Conservation (phyloP, 2,113 vertebrate species). For the Protobothrops flavoviridis region DNA sequence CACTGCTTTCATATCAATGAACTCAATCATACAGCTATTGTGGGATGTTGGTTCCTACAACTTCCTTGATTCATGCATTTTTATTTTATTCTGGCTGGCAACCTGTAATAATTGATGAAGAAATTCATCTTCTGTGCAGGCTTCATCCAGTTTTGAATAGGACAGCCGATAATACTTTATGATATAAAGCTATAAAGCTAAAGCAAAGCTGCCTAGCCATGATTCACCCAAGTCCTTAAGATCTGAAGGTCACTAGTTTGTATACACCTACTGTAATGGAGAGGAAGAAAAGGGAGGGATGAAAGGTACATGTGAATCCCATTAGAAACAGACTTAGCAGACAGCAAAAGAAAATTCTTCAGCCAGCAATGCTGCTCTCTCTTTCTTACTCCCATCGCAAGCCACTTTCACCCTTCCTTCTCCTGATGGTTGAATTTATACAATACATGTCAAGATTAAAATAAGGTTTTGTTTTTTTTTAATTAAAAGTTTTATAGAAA, state of each 20-base stretch:
- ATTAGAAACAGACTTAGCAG: neutral
- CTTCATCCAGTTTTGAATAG: neutral
- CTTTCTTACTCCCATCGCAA: neutral
- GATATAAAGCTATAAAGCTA: constrained; percentile 1
- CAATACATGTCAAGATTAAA: neutral
- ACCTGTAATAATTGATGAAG: neutral
- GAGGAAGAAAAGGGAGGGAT: neutral
- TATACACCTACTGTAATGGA: neutral
- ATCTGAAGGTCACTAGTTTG: neutral
- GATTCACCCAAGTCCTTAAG: neutral
- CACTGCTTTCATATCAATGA: neutral
- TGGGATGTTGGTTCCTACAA: neutral
- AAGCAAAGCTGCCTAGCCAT: neutral
- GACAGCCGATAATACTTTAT: neutral
- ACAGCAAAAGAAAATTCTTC: neutral
- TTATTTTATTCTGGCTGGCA: neutral
- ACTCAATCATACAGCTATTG: neutral
- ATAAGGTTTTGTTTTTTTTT: too few species aligned
- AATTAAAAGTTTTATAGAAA: too few species aligned
- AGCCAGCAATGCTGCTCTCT: neutral
- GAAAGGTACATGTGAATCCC: neutral
- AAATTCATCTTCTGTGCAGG: neutral
- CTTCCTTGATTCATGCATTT: neutral
- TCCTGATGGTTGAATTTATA: neutral
- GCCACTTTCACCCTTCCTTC: neutral